phyloP scores from a whole-genome alignment of 2,113 vertebrate genomes.

The Planiliza haematocheilus region DNA sequence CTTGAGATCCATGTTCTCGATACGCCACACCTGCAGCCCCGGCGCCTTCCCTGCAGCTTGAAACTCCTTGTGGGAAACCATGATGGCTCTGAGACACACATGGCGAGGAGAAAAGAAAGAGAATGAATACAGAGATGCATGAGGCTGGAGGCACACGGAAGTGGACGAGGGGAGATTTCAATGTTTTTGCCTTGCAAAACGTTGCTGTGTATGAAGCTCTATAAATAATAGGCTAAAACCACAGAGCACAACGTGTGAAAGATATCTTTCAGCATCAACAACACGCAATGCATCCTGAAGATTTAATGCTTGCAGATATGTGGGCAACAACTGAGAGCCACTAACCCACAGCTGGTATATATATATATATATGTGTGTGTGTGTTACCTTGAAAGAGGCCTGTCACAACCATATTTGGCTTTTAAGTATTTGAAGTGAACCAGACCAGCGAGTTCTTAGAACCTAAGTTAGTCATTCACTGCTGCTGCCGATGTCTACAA shows the following conservation, averaged over 20 bases:
- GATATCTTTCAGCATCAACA: not conserved
- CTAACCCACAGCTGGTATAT: not conserved
- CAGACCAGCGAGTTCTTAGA: slow-evolving; percentile 28
- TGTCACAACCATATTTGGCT: not conserved
- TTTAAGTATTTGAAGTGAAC: not conserved
- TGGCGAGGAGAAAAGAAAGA: not conserved
- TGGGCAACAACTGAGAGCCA: not conserved
- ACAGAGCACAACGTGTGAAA: not conserved
- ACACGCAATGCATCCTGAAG: not conserved
- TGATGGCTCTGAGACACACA: slow-evolving; percentile 66
- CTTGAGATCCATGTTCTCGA: slow-evolving; percentile 84
- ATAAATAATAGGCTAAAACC: not conserved
- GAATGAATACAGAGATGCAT: not conserved
- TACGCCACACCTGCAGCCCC: slow-evolving; percentile 85
- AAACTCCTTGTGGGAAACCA: slow-evolving; percentile 86
- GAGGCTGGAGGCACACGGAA: too few relatives aligned
- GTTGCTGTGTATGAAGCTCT: not conserved
- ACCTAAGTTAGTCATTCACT: not conserved
- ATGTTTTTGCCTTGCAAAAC: slow-evolving; percentile 44
- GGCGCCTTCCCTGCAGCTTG: slow-evolving; percentile 76
- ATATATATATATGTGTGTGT: too few relatives aligned
- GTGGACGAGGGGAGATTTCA: slow-evolving; percentile 11
- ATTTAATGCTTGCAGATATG: not conserved
- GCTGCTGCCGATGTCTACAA: too few relatives aligned
- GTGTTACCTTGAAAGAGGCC: not conserved